Base-by-base conservation (phyloP, 2,888 invertebrate genomes). In the Periphyllus acericola region DNA sequence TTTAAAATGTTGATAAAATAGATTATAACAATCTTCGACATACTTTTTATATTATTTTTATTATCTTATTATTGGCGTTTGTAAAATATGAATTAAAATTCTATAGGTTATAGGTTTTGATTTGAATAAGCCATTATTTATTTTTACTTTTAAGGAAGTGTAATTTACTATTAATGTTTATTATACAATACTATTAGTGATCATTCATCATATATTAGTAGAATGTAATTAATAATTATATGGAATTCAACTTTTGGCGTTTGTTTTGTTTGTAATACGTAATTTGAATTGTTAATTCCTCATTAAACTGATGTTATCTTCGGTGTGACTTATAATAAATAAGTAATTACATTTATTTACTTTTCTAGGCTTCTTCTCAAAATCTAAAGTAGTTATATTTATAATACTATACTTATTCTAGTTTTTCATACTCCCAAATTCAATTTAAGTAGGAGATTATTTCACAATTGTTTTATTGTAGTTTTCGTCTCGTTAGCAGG, bases 401-500 rank as follows among this genome's bases (percentile, higher is more conserved):
- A 25, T 60, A 25, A 6, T 60, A 6, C 0, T 60, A 60, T 46
- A 46, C 14, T 32, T 29, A 29, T 29, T 14, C 29, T 71, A 29
- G 17, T 29, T 29, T 3, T 9, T 68, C 29, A 68, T n/a, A 68
- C n/a, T 68, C 25, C 32, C 29, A 29, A 29, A n/a, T n/a, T n/a
- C 25, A 71, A 32, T 29, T 71, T 1, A 29, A 71, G 52, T 32
- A 76, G 25, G 25, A 66, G 8, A n/a, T 68, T 68, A n/a, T n/a
- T 0, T 68, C 25, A 11, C 29, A 68, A 60, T 60, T 34, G 17
- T 66, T 66, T 66, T 8, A 66, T 40, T 17, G 0, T 32, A 40
- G 3, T 82, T 82, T 52, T 21, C 46, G 29, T 82, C 21, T 82
- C 71, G 71, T 82, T 71, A 17, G 68, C 46, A 25, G 29, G 32